Base-by-base conservation (phyloP, 2,888 invertebrate genomes). In the Noctuana brunneofusca region DNA sequence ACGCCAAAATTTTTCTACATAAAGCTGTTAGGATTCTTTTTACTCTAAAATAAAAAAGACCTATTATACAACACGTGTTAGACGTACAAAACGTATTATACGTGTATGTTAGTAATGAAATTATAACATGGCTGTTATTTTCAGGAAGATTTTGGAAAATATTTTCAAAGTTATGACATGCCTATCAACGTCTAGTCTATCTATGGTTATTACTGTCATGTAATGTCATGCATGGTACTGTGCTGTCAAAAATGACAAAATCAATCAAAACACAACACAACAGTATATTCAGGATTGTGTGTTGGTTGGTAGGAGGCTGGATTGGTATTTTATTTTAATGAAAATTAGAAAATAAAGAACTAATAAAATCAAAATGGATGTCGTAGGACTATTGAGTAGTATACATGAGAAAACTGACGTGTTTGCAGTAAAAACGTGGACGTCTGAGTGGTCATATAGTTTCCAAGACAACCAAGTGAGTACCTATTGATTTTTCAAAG, bases 351-450 rank as follows among this genome's bases (percentile, higher is more conserved):
- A 53, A 24, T 62, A 55, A 50, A 50, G 46, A 27, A 68, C 68
- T 69, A 65, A 5, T 5, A 69, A 65, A 64, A 62, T 53, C 59
- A 59, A 79, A 75, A 91, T 92, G 92, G 92, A 92, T 70, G 88
- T 90, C 18, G 87, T 91, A 65, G 88, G 87, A 58, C 78, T 91
- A 58, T 76, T 92, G 64, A 89, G 80, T 69, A 89, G 88, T 76
- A 89, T 88, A 68, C 82, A 89, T 69, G 89, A 89, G 53, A 89
- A 86, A 75, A 77, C 87, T 53, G 87, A 92, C 66, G 86, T 90
- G 89, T 90, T 89, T 73, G 89, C 88, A 30, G 86, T 91, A 52
- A 86, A 86, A 76, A 89, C 90, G 55, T 92, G 91, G 91, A 90
- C 89, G 64, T 81, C 89, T 3, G 87, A 91, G 65, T 89, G 89